These are phyloP conservation scores for Euwallacea similis DNA, from an alignment of 1,140 invertebrate genomes.

Conservation along the genomic window DNA sequence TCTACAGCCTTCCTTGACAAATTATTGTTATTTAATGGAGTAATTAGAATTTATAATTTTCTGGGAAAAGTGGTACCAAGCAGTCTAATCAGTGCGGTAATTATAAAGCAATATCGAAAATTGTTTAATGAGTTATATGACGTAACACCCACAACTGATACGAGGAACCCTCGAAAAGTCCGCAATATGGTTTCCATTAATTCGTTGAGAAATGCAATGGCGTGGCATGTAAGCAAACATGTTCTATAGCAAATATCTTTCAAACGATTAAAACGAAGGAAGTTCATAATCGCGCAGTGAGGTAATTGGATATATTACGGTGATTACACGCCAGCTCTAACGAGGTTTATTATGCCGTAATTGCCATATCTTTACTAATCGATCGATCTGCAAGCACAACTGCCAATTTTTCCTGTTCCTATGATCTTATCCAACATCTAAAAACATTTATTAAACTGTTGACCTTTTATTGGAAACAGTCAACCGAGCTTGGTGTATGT, in stretches of 20 bases:
- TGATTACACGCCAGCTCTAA: background rate
- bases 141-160: background rate
- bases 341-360: slow-evolving; percentile 1
- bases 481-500: too few relatives aligned
- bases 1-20: background rate
- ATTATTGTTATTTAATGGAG: background rate
- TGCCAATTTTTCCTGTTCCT: slow-evolving; percentile 2
- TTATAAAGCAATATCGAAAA: background rate
- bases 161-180: background rate
- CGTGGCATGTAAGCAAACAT: background rate
- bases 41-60: background rate
- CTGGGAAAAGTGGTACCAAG: background rate
- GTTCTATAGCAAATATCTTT: background rate
- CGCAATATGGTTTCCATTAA: background rate
- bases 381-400: background rate
- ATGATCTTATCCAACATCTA: background rate
- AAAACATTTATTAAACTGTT: background rate
- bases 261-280: background rate
- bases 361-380: background rate
- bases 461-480: background rate
- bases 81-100: background rate
- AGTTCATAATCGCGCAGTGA: slow-evolving; percentile 1
- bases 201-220: too few relatives aligned
- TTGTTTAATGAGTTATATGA: background rate
- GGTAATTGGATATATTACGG: slow-evolving; percentile 5